phyloP scores from a whole-genome alignment of 64 coral and sea anemone genomes.

The Cladopsammia gracilis region DNA sequence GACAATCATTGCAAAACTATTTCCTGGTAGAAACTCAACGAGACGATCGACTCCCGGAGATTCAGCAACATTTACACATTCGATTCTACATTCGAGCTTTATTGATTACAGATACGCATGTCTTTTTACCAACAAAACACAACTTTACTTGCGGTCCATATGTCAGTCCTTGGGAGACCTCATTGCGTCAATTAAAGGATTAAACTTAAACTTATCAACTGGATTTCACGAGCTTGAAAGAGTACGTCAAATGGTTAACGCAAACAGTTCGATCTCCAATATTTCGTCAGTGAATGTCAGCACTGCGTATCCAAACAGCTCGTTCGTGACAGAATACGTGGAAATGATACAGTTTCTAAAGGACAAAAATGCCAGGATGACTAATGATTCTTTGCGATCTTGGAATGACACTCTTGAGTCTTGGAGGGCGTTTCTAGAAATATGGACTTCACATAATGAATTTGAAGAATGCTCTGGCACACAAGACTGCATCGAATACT shows the following conservation, averaged over 20 bases:
- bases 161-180: neutral
- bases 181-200: neutral
- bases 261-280: neutral
- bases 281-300: neutral
- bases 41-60: neutral
- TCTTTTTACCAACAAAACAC: neutral
- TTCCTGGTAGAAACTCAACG: neutral
- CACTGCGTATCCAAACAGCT: neutral
- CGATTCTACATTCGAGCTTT: neutral
- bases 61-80: neutral
- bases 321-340: neutral
- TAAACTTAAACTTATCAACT: neutral
- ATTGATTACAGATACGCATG: conserved; percentile 3
- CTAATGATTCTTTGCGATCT: neutral
- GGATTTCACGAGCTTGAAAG: neutral
- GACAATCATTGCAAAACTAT: neutral
- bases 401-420: conserved; percentile 61
- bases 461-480: conserved; percentile 30
- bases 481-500: conserved; percentile 28
- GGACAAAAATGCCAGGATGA: neutral
- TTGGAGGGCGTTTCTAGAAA: conserved; percentile 47
- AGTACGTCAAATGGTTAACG: neutral
- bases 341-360: neutral
- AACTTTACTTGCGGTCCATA: neutral
- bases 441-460: neutral